A percentile compares a stretch with the other conserved stretches of the same genome.
These are phyloP conservation scores for Thalassaphorura encarpata DNA, from an alignment of 1,140 invertebrate species.

Conservation along the genomic window DNA sequence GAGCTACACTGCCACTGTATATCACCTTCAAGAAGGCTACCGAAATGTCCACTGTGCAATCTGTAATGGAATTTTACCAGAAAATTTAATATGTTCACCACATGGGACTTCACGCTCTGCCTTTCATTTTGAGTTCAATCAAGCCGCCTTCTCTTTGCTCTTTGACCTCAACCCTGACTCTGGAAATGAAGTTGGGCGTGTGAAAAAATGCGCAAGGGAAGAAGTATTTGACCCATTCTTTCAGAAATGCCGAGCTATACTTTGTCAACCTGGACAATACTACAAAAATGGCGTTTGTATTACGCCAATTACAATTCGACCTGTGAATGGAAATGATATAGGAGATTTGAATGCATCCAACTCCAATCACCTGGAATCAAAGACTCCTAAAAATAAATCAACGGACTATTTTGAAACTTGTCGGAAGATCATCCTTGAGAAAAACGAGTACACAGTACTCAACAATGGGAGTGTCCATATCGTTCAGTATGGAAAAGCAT, in stretches of 20 bases:
- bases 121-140: constrained; percentile 38
- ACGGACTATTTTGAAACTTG: constrained; percentile 35
- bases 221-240: constrained; percentile 46
- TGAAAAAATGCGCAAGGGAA: constrained; percentile 33
- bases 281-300: constrained; percentile 22
- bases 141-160: constrained; percentile 43
- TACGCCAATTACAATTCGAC: constrained; percentile 7
- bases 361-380: constrained; percentile 1
- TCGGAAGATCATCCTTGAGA: constrained; percentile 38
- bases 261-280: constrained; percentile 35
- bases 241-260: constrained; percentile 40
- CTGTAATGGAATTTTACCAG: constrained; percentile 43
- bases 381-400: neutral
- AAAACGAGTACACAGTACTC: constrained; percentile 38
- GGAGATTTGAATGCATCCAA: neutral
- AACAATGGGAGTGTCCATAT: constrained; percentile 40
- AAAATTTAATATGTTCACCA: constrained; percentile 37
- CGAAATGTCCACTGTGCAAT: constrained; percentile 49
- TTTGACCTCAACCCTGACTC: constrained; percentile 41
- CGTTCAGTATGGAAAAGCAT: constrained; percentile 36
- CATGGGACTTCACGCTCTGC: constrained; percentile 24
- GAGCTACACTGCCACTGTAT: constrained; percentile 31
- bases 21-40: constrained; percentile 36
- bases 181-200: constrained; percentile 37
- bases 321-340: neutral